Evolutionary conservation across 2,888 invertebrate genomes (phyloP).

Genomic region (Drosophila subquinaria): DNA sequence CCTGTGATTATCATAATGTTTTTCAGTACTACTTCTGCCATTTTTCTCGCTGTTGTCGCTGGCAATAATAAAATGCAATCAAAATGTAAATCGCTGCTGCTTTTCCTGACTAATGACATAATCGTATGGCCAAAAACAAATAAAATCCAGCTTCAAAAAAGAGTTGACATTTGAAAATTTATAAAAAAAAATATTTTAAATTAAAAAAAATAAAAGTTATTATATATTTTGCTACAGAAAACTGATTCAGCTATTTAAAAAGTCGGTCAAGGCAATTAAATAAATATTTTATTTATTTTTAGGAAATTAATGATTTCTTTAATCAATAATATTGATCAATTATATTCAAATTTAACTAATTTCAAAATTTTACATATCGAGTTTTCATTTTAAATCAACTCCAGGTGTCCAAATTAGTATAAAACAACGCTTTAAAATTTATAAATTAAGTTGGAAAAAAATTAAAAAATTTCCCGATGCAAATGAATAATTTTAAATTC

Average conservation of each 20-base stretch:
- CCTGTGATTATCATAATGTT: constrained; percentile 54
- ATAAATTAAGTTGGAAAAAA: no score
- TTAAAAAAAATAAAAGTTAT: background rate
- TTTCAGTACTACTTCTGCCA: constrained; percentile 3
- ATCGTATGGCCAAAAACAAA: constrained; percentile 7
- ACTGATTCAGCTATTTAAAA: background rate
- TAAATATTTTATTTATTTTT: no score
- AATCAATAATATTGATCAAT: no score
- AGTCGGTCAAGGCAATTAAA: background rate
- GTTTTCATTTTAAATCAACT: no score
- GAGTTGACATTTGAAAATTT: background rate
- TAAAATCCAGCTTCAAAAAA: background rate
- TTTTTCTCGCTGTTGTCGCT: constrained; percentile 15
- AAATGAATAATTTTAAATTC: no score
- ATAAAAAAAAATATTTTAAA: background rate
- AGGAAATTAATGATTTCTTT: no score
- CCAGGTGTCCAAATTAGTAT: no score
- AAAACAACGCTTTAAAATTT: no score
- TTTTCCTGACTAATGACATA: constrained; percentile 38
- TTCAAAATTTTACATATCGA: no score
- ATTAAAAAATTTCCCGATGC: no score
- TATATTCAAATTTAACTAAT: no score
- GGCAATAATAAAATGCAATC: constrained; percentile 54
- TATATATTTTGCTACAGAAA: background rate
- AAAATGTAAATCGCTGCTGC: constrained; percentile 52